phyloP scores from a whole-genome alignment of 53 echinoderm and acorn worm species.

The Temnopleurus reevesii region DNA sequence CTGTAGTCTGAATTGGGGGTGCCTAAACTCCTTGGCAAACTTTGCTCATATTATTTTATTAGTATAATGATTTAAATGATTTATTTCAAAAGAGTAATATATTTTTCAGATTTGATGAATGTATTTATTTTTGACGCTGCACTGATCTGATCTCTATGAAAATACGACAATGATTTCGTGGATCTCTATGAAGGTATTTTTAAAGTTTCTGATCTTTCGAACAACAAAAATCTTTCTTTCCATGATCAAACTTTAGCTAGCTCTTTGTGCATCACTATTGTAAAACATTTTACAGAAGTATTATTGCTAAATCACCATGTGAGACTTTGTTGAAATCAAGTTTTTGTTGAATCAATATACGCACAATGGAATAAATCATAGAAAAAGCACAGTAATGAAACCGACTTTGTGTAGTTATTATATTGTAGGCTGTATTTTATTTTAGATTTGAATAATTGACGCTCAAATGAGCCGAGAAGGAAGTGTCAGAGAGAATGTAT shows the following conservation, averaged over 20 bases:
- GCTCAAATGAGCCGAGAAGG: neutral
- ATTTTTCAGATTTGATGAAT: neutral
- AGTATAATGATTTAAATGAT: neutral
- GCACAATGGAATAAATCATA: slow-evolving; percentile 41
- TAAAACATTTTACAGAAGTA: neutral
- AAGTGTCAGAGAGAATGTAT: neutral
- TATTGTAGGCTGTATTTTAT: neutral
- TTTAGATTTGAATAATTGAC: no score
- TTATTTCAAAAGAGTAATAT: slow-evolving; percentile 14
- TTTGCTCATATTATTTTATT: neutral
- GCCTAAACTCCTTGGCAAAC: neutral
- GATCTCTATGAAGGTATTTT: neutral
- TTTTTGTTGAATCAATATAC: neutral
- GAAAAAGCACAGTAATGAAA: slow-evolving; percentile 11
- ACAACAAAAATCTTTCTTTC: neutral
- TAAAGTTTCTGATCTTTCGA: neutral
- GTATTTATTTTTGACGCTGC: slow-evolving; percentile 6
- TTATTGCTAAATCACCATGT: neutral
- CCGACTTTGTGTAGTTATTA: neutral
- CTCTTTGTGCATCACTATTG: neutral
- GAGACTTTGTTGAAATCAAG: neutral
- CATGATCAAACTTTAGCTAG: neutral
- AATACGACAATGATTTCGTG: neutral
- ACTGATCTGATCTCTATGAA: neutral
- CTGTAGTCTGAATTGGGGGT: neutral